phyloP scores from a whole-genome alignment of 2,113 vertebrate genomes.

The Eubucco bourcierii region DNA sequence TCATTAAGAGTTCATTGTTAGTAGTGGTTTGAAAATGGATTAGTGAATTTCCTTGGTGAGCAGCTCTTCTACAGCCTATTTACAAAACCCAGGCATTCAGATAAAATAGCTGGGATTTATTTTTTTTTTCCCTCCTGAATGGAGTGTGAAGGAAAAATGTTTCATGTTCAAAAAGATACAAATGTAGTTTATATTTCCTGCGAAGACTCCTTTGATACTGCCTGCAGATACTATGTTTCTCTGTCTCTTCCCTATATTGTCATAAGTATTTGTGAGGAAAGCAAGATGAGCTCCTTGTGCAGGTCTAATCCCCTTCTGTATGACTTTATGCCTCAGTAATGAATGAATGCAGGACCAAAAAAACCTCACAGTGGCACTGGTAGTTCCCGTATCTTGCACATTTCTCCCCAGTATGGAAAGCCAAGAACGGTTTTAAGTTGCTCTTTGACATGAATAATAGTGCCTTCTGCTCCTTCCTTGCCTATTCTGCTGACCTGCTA shows the following conservation, averaged over 20 bases:
- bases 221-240: neutral
- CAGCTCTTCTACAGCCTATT: neutral
- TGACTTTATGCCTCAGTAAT: neutral
- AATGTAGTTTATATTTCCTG: neutral
- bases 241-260: neutral
- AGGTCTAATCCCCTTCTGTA: neutral
- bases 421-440: neutral
- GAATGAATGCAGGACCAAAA: neutral
- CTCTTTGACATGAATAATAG: neutral
- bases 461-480: neutral
- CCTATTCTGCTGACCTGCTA: neutral
- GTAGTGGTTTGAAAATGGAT: neutral
- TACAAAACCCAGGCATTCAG: neutral
- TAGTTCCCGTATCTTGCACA: neutral
- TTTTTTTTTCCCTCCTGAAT: neutral
- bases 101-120: neutral
- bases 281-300: neutral
- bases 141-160: neutral
- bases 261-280: neutral
- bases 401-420: fast-evolving
- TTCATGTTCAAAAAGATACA: neutral
- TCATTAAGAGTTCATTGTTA: neutral
- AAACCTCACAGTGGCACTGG: neutral
- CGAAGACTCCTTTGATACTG: neutral
- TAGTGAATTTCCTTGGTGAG: neutral